Conservation (phyloP, 2,888 invertebrate species). For the Mechanitis messenoides region DNA sequence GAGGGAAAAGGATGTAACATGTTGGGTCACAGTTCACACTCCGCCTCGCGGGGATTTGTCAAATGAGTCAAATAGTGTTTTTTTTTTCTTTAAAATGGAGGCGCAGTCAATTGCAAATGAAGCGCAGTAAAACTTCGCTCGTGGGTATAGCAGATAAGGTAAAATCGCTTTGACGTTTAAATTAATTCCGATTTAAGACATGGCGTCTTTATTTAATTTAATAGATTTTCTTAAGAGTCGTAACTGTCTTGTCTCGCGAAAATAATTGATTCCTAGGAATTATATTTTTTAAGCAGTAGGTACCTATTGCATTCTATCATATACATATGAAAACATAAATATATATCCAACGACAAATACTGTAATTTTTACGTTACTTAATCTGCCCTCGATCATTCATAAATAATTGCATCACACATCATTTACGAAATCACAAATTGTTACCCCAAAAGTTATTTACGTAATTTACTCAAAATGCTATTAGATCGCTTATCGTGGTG, state of each 20-base stretch:
- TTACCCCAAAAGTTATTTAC: slow-evolving; percentile 27
- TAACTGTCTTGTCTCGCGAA: too few species aligned
- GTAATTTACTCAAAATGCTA: slow-evolving; percentile 28
- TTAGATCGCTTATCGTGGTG: slow-evolving; percentile 21
- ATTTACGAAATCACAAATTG: slow-evolving; percentile 28
- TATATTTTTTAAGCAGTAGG: too few species aligned
- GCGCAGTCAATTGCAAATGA: slow-evolving; percentile 48
- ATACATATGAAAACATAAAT: too few species aligned
- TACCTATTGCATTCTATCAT: too few species aligned
- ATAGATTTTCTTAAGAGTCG: background rate
- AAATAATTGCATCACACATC: slow-evolving; percentile 25
- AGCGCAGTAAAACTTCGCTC: slow-evolving; percentile 39
- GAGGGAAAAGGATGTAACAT: slow-evolving; percentile 39
- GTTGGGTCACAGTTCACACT: slow-evolving; percentile 32
- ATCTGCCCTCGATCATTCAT: slow-evolving; percentile 4
- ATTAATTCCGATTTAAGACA: slow-evolving; percentile 1
- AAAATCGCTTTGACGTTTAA: slow-evolving; percentile 29
- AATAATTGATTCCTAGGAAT: too few species aligned
- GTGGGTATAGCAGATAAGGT: slow-evolving; percentile 36
- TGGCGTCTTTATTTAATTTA: background rate
- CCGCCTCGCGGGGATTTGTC: slow-evolving; percentile 52
- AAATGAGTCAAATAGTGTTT: slow-evolving; percentile 52
- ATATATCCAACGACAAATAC: background rate
- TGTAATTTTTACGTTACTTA: background rate
- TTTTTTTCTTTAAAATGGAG: slow-evolving; percentile 31